Conservation (phyloP, 2,797 vertebrate genomes). For the Periophthalmus magnuspinnatus region DNA sequence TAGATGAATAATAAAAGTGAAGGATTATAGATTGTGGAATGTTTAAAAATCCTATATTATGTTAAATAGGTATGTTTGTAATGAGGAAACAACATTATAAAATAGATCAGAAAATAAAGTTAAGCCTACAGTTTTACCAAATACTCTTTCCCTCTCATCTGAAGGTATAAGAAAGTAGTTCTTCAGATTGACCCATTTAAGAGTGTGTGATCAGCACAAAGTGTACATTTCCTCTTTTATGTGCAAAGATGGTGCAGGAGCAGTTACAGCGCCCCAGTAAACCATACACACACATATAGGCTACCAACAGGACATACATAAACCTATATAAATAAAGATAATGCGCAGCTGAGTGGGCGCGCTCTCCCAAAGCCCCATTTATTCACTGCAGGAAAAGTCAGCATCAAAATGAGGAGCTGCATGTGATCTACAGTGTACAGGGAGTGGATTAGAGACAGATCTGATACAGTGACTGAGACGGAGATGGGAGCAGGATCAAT, state of each 20-base stretch:
- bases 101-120: neutral
- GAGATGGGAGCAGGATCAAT: slow-evolving; percentile 8
- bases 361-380: slow-evolving; percentile 51
- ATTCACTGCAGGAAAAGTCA: slow-evolving; percentile 41
- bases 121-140: no score
- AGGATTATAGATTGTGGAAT: neutral
- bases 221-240: slow-evolving; percentile 22
- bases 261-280: slow-evolving; percentile 24
- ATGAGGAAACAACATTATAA: no score
- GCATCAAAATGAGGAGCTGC: slow-evolving; percentile 38
- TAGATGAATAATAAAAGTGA: no score
- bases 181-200: slow-evolving; percentile 1
- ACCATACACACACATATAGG: slow-evolving; percentile 16
- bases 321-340: slow-evolving; percentile 43
- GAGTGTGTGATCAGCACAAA: slow-evolving; percentile 12
- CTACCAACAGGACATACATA: neutral
- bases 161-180: slow-evolving; percentile 1
- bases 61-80: no score
- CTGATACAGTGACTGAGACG: slow-evolving; percentile 26
- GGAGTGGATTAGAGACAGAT: slow-evolving; percentile 34
- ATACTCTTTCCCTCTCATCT: neutral
- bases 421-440: neutral
- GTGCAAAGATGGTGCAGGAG: slow-evolving; percentile 24
- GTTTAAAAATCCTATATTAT: no score
- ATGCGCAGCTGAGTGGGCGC: slow-evolving; percentile 62